Base-by-base conservation (phyloP, 1,140 invertebrate species). In the Neodiprion lecontei region DNA sequence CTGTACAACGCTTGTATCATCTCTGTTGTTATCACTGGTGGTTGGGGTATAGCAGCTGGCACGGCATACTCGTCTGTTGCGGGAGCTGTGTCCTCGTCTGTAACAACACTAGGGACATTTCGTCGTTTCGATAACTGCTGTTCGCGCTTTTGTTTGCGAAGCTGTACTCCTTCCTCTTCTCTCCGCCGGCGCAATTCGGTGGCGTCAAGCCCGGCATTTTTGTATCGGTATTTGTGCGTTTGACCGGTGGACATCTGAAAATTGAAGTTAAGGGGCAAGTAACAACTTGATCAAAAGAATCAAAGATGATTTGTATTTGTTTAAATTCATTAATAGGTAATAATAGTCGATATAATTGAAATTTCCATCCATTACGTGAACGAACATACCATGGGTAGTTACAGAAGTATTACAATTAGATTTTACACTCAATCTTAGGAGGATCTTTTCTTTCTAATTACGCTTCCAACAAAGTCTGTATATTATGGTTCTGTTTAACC, bases 151-250 rank as follows among this genome's bases (percentile, higher is more conserved):
- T 98, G 97, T 90, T 99, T 99, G 40, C 98, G 88, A 49, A 99
- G 89, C 83, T 99, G 97, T 40, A 99, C 95, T 49, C 97, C 97
- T 89, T 99, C 97, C 84, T 99, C 98, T 89, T 99, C 98, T 74
- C 98, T 89, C 69, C 98, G 89, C 72, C 97, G 91, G 28, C 98
- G 90, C 74, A 99, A 89, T 87, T 99, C 97, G 81, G 97, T 94
- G 12, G 96, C 95, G 88, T 98, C 97, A 77, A 98, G 88, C 7
- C 94, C 96, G 77, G 93, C 91, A 90, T 98, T 98, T 92, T 99
- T 99, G 87, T 99, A 99, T 75, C 96, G 94, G 88, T 97, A 94
- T 83, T 97, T 96, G 87, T 98, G 96, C 82, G 91, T 91, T 76
- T 90, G 90, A 75, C 91, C 91, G 77, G 78, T 87, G 80, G 94